Conservation (phyloP, 2,113 vertebrate genomes). For the Recurvirostra avosetta region DNA sequence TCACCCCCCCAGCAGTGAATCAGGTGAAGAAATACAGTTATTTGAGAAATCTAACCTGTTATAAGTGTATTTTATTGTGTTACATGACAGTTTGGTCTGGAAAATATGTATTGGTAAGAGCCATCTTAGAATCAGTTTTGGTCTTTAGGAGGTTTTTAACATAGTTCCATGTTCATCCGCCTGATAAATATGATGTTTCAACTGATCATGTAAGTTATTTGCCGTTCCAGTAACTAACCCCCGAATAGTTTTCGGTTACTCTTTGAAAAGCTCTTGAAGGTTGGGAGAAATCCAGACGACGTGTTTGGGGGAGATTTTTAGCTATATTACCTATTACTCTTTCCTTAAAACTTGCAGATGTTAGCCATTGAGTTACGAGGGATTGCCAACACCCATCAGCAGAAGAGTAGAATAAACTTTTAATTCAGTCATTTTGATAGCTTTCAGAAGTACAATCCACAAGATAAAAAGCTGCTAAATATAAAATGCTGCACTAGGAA, state of each 20-base stretch:
- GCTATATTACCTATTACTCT: neutral
- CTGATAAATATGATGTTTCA: neutral
- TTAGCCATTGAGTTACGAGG: neutral
- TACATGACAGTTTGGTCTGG: neutral
- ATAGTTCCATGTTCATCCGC: rapidly evolving
- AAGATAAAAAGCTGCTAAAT: neutral
- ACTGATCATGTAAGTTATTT: neutral
- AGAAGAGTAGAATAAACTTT: neutral
- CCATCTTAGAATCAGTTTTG: neutral
- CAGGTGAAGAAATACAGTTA: neutral
- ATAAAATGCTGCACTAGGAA: rapidly evolving
- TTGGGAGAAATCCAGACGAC: neutral
- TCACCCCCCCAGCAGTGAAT: neutral
- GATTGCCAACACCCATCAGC: neutral
- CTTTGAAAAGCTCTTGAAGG: neutral
- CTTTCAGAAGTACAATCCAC: neutral
- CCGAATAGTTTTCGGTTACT: neutral
- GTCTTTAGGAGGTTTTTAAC: neutral
- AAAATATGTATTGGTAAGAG: rapidly evolving
- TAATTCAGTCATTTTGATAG: neutral
- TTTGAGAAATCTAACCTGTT: neutral
- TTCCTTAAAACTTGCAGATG: neutral
- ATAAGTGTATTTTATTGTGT: neutral
- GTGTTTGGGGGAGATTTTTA: neutral
- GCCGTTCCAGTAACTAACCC: neutral